phyloP scores from a whole-genome alignment of 2,113 vertebrate species.

The Plestiodon gilberti region DNA sequence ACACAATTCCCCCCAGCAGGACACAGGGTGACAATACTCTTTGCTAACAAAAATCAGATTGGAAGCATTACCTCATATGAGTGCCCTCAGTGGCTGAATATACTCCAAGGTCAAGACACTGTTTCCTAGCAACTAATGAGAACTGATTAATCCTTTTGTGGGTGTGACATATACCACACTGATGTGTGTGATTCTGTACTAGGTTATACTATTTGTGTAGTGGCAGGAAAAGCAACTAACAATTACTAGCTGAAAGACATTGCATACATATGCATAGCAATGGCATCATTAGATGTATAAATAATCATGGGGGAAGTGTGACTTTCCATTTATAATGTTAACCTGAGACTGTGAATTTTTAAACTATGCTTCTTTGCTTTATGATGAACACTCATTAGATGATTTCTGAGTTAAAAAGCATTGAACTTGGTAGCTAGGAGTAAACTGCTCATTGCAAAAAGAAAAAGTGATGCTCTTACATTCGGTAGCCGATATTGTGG shows the following conservation, averaged over 20 bases:
- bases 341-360: slow-evolving; percentile 36
- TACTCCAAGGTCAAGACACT: slow-evolving; percentile 54
- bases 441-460: slow-evolving; percentile 14
- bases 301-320: slow-evolving; percentile 33
- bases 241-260: slow-evolving; percentile 31
- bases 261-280: slow-evolving; percentile 44
- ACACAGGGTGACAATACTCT: background rate
- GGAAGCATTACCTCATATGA: background rate
- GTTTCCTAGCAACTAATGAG: slow-evolving; percentile 74
- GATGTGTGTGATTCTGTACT: slow-evolving; percentile 40
- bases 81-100: slow-evolving; percentile 46
- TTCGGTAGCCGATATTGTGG: background rate
- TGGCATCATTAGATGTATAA: slow-evolving; percentile 33
- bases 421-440: background rate
- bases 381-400: slow-evolving; percentile 8
- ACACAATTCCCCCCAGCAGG: background rate
- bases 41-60: accelerated
- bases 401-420: slow-evolving; percentile 36
- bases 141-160: slow-evolving; percentile 66
- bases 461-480: slow-evolving; percentile 17
- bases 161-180: slow-evolving; percentile 45
- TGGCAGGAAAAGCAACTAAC: slow-evolving; percentile 55
- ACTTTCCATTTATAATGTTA: slow-evolving; percentile 35
- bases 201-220: slow-evolving; percentile 37
- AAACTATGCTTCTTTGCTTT: slow-evolving; percentile 9